Evolutionary conservation across 2,113 vertebrate genomes (phyloP), one percentile per base, ranked within the genome.

Genomic region (Strix uralensis): DNA sequence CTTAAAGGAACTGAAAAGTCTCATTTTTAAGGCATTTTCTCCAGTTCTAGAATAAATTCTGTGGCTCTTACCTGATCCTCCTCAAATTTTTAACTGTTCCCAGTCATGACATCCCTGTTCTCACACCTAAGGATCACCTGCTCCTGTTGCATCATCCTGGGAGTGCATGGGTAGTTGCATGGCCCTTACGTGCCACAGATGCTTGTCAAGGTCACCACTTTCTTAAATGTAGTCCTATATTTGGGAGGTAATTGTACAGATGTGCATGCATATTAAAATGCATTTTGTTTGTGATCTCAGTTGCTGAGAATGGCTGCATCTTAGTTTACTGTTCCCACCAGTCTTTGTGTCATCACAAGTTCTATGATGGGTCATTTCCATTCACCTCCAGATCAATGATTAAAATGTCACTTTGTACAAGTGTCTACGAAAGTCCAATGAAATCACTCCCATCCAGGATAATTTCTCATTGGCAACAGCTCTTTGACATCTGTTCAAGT

Each of bases 381-480:
- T 61, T 91, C 58, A 79, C 78, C 87, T 95, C 66, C 54, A 58
- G 81, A 72, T 80, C 81, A 93, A 10, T 80, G 84, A 95, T 75
- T 91, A 96, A 95, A 91, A 82, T 26, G 54, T 77, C 27, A 58
- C 66, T 94, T 92, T 85, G 73, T 75, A 91, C 52, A 70, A 70
- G 66, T 25, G 75, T 42, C 82, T 80, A 6, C 34, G 46, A 58
- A 90, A 94, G 55, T 30, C 72, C 86, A 78, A 47, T 81, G 67
- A 94, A 95, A 88, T 95, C 86, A 93, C 67, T 83, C 38, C 29
- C 22, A 59, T 73, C 17, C 75, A 83, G 47, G 59, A 70, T 83
- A 90, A 96, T 94, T 95, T 88, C 79, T 96, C 90, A 94, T 19
- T 93, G 82, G 85, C 82, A 96, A 83, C 82, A 95, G 90, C 36